Evolutionary conservation across 1,140 invertebrate genomes (phyloP).

Genomic region (Cepaea nemoralis): DNA sequence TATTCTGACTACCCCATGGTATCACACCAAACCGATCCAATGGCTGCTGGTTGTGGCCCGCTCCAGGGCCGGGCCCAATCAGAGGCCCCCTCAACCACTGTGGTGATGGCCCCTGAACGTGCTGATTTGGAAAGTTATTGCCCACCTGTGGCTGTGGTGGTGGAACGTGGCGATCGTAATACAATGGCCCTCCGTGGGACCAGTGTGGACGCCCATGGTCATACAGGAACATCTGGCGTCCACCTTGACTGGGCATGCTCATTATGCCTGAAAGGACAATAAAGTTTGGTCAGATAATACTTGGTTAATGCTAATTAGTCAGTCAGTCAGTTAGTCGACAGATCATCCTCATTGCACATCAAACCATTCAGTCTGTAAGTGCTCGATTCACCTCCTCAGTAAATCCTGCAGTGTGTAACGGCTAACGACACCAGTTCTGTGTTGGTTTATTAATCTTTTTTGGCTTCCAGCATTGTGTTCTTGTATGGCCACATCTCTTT

Average conservation of each 20-base stretch:
- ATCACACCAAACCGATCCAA: slow-evolving; percentile 46
- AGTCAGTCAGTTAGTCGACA: too few species aligned
- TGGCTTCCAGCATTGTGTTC: too few species aligned
- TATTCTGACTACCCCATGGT: slow-evolving; percentile 44
- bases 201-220: slow-evolving; percentile 49
- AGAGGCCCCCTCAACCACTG: slow-evolving; percentile 48
- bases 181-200: slow-evolving; percentile 49
- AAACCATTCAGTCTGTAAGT: too few species aligned
- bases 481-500: too few species aligned
- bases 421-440: too few species aligned
- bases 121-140: slow-evolving; percentile 31
- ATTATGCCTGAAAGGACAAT: slow-evolving; percentile 41
- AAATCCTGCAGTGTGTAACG: too few species aligned
- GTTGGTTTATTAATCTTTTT: too few species aligned
- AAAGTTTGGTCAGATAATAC: too few species aligned
- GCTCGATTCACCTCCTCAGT: too few species aligned
- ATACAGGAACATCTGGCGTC: slow-evolving; percentile 49
- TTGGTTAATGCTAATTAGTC: too few species aligned
- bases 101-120: slow-evolving; percentile 36
- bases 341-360: too few species aligned
- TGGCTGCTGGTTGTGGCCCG: slow-evolving; percentile 38
- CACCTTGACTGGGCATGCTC: slow-evolving; percentile 48
- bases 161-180: slow-evolving; percentile 44
- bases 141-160: slow-evolving; percentile 37
- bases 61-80: slow-evolving; percentile 33